phyloP scores from a whole-genome alignment of 1,140 invertebrate genomes.

The Eueides isabella region DNA sequence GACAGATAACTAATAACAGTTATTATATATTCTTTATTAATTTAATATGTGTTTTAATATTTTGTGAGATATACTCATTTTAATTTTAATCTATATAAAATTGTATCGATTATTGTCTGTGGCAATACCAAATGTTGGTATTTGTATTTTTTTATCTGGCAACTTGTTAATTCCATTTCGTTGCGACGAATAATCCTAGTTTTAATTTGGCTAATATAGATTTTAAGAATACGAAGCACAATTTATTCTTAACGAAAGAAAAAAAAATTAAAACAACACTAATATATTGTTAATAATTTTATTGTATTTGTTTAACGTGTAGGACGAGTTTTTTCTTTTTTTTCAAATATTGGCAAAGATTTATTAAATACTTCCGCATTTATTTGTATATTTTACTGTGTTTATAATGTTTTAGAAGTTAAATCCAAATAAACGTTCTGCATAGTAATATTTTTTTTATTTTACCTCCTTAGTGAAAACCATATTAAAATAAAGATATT shows the following conservation, averaged over 20 bases:
- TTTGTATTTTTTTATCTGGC: conserved; percentile 54
- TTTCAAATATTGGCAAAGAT: conserved; percentile 68
- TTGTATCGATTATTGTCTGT: conserved; percentile 35
- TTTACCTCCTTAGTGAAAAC: not conserved
- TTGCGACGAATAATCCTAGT: conserved; percentile 54
- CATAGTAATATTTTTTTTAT: conserved; percentile 64
- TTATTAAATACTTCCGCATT: conserved; percentile 73
- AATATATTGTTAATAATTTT: conserved; percentile 82
- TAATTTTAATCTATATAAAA: conserved; percentile 1
- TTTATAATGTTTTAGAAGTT: conserved; percentile 80
- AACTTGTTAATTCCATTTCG: conserved; percentile 59
- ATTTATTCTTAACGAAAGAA: conserved; percentile 74
- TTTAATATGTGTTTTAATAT: not conserved
- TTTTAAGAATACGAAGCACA: conserved; percentile 75
- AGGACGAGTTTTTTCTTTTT: conserved; percentile 59
- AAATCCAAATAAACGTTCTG: conserved; percentile 81
- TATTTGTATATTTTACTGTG: conserved; percentile 80
- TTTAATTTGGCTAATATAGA: conserved; percentile 79
- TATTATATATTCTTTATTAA: too few relatives aligned
- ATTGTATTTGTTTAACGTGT: conserved; percentile 72
- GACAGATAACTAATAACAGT: not conserved
- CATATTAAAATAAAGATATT: too few relatives aligned
- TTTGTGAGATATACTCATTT: not conserved
- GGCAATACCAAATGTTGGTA: conserved; percentile 29
- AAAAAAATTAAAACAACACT: conserved; percentile 51